Percentiles rank a stretch among this genome's conserved stretches.
Conservation (phyloP, 2,113 vertebrate genomes). For the Protobothrops mucrosquamatus region DNA sequence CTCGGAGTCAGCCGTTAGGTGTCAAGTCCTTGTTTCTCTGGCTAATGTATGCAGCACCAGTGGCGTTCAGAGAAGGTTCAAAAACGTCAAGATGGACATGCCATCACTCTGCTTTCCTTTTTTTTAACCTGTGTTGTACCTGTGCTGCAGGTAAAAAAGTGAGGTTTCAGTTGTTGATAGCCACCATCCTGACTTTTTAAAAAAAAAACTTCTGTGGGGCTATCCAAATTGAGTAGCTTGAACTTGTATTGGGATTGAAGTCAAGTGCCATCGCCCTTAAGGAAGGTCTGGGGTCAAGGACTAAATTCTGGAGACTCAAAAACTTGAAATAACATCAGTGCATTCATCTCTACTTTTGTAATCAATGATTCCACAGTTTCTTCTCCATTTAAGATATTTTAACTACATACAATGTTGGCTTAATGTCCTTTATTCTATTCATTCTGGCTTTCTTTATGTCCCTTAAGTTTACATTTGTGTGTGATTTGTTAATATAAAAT, state of each 20-base stretch:
- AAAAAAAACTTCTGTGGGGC: background rate
- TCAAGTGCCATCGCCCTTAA: background rate
- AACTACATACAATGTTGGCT: background rate
- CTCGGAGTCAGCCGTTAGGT: background rate
- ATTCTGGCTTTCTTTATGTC: background rate
- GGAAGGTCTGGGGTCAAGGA: background rate
- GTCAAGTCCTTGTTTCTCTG: constrained; percentile 18
- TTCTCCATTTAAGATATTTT: background rate
- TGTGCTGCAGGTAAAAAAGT: background rate
- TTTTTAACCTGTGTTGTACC: background rate
- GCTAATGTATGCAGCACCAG: background rate
- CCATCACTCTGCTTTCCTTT: background rate
- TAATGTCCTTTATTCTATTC: background rate
- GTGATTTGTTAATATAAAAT: background rate
- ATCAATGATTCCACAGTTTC: background rate
- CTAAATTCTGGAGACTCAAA: background rate
- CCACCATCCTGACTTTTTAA: background rate
- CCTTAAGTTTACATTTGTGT: background rate
- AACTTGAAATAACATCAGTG: background rate
- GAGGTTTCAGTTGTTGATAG: background rate
- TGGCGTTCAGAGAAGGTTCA: background rate
- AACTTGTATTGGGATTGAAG: background rate
- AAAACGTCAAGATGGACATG: background rate
- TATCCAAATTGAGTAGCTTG: background rate
- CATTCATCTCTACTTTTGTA: background rate